Base-by-base conservation (phyloP, 92 coral and sea anemone genomes). In the Epizoanthus scotinus region DNA sequence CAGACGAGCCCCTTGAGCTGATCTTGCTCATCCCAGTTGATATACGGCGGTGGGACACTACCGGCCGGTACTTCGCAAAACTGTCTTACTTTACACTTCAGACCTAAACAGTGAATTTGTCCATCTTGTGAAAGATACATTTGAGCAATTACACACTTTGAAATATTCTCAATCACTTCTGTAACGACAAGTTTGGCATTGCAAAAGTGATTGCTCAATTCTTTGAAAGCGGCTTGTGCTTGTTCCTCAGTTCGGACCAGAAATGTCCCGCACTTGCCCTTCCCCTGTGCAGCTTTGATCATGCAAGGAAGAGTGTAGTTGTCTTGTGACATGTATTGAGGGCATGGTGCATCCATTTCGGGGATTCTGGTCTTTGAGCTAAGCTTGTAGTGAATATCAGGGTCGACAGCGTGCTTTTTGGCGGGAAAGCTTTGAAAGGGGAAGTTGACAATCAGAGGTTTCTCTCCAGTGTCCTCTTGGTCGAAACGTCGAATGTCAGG, bases 221-320 rank as follows among this genome's bases (percentile, higher is more conserved):
- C 88, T 38, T 80, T 82, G 17, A 89, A 84, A 1, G 90, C 89
- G 2, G 61, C 54, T 8, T 82, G 81, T 18, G 88, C 88, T 75
- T 89, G 90, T 55, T 75, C 64, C 25, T 91, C 90, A 2, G 92
- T 89, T 26, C 77, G 74, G 24, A 81, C 95, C 67, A 78, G 84
- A 65, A 86, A 91, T 0, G 95, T 91, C 0, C 95, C 95, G 2
- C 90, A 79, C 25, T 90, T 91, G 3, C 92, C 95, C 25, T 86
- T 89, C 0, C 95, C 95, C 36, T 89, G 95, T 0, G 95, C 92
- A 0, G 95, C 95, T 34, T 91, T 91, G 60, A 91, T 87, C 92
- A 91, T 91, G 25, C 95, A 91, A 0, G 95, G 95, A 8, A 91
- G 86, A 3, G 95, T 86, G 74, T 86, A 89, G 21, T 84, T 77